Evolutionary conservation across 30 jellyfish, hydroid and myxozoan species (phyloP).

Genomic region (Clytia hemisphaerica): DNA sequence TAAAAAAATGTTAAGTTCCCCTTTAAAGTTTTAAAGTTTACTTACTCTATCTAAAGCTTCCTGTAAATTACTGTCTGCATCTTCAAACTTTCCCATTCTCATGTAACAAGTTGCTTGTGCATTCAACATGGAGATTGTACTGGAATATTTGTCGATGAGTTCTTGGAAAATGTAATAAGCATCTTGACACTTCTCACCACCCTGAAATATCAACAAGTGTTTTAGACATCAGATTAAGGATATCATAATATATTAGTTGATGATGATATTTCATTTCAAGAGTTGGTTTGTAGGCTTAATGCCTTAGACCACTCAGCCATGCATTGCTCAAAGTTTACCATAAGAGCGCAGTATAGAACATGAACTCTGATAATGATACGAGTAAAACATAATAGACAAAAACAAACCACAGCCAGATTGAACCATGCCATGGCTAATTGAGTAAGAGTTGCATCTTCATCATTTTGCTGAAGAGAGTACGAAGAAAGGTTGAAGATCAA

Average conservation of each 20-base stretch:
- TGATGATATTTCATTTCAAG: no score
- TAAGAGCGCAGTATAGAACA: no score
- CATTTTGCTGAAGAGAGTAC: slow-evolving; percentile 46
- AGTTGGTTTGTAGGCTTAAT: no score
- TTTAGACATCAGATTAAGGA: neutral
- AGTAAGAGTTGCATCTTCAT: slow-evolving; percentile 91
- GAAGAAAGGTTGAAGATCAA: neutral
- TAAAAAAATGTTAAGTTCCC: no score
- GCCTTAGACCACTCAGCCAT: no score
- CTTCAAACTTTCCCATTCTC: slow-evolving; percentile 84
- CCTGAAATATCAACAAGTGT: slow-evolving; percentile 35
- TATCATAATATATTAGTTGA: neutral
- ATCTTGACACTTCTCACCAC: slow-evolving; percentile 93
- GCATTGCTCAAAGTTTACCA: no score
- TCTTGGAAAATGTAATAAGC: slow-evolving; percentile 91
- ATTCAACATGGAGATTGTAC: slow-evolving; percentile 69
- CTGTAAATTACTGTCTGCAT: slow-evolving; percentile 80
- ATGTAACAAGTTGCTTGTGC: slow-evolving; percentile 84
- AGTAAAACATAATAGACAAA: neutral
- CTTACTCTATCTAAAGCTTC: slow-evolving; percentile 88
- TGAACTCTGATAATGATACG: no score
- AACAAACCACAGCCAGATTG: slow-evolving; percentile 68
- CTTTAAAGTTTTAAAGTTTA: neutral
- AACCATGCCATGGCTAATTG: slow-evolving; percentile 94
- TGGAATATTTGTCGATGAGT: slow-evolving; percentile 75